A percentile compares a stretch with the other conserved stretches of the same genome.
These are phyloP conservation scores for Lasioglossum lativentre DNA, from an alignment of 2,888 invertebrate genomes.

Conservation along the genomic window DNA sequence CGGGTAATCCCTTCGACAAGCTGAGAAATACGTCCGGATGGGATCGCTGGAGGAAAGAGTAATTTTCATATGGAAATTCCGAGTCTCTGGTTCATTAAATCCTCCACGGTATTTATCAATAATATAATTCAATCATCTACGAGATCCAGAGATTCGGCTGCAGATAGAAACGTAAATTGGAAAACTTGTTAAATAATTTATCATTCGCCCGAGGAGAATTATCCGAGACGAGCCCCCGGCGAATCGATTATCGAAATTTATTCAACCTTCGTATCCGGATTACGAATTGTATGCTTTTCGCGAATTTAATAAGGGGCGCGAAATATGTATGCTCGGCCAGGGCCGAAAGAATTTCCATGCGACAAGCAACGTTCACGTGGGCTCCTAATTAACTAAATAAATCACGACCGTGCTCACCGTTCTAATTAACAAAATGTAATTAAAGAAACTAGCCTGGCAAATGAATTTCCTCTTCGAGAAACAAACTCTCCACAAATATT, in stretches of 20 bases:
- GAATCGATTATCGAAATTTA: background rate
- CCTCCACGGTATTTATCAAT: background rate
- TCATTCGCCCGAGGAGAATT: background rate
- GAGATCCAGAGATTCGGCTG: background rate
- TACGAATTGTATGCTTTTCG: background rate
- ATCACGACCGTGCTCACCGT: background rate
- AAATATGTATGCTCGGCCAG: background rate
- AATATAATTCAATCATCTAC: background rate
- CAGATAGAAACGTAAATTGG: background rate
- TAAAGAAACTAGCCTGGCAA: background rate
- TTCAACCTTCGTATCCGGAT: background rate
- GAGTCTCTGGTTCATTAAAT: background rate
- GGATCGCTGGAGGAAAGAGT: background rate
- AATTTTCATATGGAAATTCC: background rate
- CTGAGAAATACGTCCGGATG: background rate
- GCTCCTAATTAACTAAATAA: conserved; percentile 18
- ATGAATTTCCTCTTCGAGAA: background rate
- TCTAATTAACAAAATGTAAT: conserved; percentile 15
- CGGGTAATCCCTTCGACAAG: background rate
- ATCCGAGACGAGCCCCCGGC: background rate
- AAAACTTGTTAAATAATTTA: background rate
- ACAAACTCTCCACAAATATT: background rate
- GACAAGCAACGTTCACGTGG: background rate
- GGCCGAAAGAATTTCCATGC: background rate
- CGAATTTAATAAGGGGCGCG: background rate